A percentile compares a stretch with the other conserved stretches of the same genome.
phyloP scores from a whole-genome alignment of 2,797 vertebrate species.

The Tragelaphus eurycerus region DNA sequence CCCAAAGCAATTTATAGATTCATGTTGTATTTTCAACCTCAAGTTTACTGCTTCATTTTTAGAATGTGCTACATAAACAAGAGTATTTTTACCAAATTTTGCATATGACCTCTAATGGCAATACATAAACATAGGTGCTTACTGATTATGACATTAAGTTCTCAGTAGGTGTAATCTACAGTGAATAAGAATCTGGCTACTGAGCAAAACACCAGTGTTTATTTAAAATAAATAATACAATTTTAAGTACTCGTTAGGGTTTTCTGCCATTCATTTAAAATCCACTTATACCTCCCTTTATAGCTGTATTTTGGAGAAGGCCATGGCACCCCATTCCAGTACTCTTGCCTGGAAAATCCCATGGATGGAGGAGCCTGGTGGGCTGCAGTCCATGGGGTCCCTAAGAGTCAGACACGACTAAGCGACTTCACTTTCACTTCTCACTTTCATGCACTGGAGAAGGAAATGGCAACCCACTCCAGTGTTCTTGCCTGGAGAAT shows the following conservation, averaged over 20 bases:
- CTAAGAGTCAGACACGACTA: no score
- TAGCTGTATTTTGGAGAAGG: background rate
- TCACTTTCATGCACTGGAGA: no score
- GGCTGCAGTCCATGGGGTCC: no score
- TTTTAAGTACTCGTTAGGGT: background rate
- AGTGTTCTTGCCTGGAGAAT: no score
- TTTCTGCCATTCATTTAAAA: background rate
- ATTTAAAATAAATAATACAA: background rate
- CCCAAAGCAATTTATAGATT: background rate
- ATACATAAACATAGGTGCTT: background rate
- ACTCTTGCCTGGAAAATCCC: no score
- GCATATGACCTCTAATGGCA: background rate
- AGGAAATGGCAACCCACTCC: no score
- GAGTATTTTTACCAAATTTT: background rate
- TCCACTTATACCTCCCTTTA: background rate
- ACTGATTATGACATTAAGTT: background rate
- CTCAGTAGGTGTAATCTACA: background rate
- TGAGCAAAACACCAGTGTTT: background rate
- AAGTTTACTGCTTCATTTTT: background rate
- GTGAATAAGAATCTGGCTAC: background rate
- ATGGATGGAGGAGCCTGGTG: no score
- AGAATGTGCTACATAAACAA: constrained; percentile 18
- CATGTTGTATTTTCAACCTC: background rate
- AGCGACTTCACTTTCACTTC: no score
- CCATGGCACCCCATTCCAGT: no score